Conservation (phyloP, 2,797 vertebrate genomes). For the Gobio occitaniae region DNA sequence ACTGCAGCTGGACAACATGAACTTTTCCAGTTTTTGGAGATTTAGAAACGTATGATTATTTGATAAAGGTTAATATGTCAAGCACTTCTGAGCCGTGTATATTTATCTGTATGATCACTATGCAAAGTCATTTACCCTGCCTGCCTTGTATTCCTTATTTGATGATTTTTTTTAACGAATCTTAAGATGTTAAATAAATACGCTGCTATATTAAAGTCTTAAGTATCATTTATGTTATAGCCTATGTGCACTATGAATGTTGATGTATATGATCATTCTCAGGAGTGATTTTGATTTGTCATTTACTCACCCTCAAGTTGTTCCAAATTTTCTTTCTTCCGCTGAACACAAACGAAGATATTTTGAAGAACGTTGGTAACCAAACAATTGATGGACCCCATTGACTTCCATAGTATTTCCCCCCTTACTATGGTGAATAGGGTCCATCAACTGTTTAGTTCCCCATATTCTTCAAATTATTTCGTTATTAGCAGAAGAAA, state of each 20-base stretch:
- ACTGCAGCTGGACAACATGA: conserved; percentile 32
- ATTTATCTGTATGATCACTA: conserved; percentile 33
- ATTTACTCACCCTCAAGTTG: too few species aligned
- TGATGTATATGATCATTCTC: background rate
- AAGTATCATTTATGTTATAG: background rate
- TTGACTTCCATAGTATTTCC: too few species aligned
- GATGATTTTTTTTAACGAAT: conserved; percentile 16
- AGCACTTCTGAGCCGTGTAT: conserved; percentile 3
- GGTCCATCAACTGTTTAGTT: too few species aligned
- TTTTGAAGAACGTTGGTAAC: too few species aligned
- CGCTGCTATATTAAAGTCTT: conserved; percentile 31
- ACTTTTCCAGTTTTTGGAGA: conserved; percentile 26
- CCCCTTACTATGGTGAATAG: too few species aligned
- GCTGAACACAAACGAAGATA: too few species aligned
- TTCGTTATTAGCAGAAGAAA: too few species aligned
- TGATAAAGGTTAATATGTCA: conserved; percentile 21
- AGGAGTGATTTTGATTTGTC: background rate
- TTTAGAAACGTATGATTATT: conserved; percentile 9
- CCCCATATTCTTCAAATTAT: too few species aligned
- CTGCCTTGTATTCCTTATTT: conserved; percentile 29
- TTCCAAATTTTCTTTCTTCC: too few species aligned
- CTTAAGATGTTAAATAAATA: conserved; percentile 20
- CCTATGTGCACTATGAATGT: background rate
- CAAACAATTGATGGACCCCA: too few species aligned
- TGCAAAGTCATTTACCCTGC: conserved; percentile 42